Base-by-base conservation (phyloP, 2,888 invertebrate species). In the Amaurobius ferox region DNA sequence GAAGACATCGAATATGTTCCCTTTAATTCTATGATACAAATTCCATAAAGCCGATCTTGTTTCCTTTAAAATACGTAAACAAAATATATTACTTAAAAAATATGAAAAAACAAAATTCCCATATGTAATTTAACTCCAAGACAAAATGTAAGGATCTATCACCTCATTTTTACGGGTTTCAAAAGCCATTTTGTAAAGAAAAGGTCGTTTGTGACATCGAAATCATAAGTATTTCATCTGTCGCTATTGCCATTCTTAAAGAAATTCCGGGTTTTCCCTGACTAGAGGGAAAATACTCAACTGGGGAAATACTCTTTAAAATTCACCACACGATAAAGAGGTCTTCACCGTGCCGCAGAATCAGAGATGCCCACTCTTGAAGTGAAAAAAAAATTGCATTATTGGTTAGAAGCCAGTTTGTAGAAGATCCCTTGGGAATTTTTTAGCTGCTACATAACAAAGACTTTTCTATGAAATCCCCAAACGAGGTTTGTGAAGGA, bases 381-480 rank as follows among this genome's bases (percentile, higher is more conserved):
- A 44, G 16, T 2, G 44, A 16, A 16, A 16, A 44, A 44, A 44
- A 44, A 44, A 16, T 44, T 5, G 44, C 44, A 44, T 64, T 64
- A 29, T 64, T 64, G 64, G 64, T 64, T 64, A 19, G 30, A 64
- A 64, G 64, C 64, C 64, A 64, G 64, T 64, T 64, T 62, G 28
- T 30, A 29, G 64, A 30, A 64, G 13, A 29, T 64, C 29, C 64
- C 30, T 16, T 30, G 64, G 64, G 64, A 64, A 28, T 16, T 9
- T 64, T 29, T 64, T 64, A 64, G 28, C 30, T 16, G 29, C 64
- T 30, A 64, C 30, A 64, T 64, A 64, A 64, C 64, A 64, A 44
- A 44, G 44, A 16, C 2, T 16, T 44, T 44, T 44, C 44, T 44
- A 16, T 44, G 16, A 16, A 44, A 44, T 44, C 44, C 44, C 44